These are phyloP conservation scores for Ictidomys tridecemlineatus DNA, from an alignment of 2,113 vertebrate genomes.

Conservation along the genomic window DNA sequence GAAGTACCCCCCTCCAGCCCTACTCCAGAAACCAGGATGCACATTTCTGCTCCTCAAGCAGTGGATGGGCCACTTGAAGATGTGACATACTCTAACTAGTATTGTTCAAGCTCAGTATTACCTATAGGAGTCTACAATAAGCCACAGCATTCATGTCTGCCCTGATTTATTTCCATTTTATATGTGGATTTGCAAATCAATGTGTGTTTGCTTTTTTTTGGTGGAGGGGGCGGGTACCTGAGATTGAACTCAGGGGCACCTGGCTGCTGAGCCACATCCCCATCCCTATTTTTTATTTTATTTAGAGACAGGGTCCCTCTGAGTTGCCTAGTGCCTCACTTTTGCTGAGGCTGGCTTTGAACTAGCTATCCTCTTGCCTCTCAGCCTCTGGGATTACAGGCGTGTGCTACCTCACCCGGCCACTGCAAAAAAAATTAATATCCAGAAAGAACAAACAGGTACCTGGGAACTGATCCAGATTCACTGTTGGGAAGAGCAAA, in stretches of 20 bases:
- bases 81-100: neutral
- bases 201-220: neutral
- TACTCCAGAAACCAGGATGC: neutral
- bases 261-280: too few relatives aligned
- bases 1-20: neutral
- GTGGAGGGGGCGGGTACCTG: too few relatives aligned
- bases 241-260: too few relatives aligned
- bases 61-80: neutral
- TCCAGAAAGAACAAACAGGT: neutral
- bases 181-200: neutral
- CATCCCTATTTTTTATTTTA: too few relatives aligned
- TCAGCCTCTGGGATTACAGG: too few relatives aligned
- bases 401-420: too few relatives aligned
- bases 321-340: too few relatives aligned
- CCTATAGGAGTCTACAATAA: neutral
- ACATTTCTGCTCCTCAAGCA: neutral
- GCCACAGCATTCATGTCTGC: neutral
- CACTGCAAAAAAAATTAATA: slow-evolving; percentile 18
- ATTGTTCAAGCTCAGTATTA: too few relatives aligned
- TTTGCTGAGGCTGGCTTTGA: too few relatives aligned
- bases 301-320: too few relatives aligned
- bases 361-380: too few relatives aligned
- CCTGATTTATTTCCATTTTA: neutral
- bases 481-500: neutral
- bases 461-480: neutral